Percentiles rank a stretch among this genome's conserved stretches.
Conservation (phyloP, 2,797 vertebrate genomes). For the Chiloscyllium punctatum region DNA sequence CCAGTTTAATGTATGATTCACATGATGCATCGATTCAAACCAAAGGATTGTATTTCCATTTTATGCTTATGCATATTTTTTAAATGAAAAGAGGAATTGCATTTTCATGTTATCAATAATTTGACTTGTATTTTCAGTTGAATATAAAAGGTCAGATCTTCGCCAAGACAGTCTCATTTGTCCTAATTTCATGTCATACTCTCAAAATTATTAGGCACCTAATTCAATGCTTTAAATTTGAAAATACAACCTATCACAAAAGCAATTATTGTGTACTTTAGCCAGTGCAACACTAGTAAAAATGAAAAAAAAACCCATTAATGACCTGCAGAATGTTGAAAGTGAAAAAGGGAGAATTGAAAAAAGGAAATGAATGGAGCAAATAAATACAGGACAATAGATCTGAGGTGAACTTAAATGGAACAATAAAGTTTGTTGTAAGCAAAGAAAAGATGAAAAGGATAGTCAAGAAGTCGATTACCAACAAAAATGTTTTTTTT, state of each 20-base stretch:
- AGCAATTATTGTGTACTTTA: not conserved
- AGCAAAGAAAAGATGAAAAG: not conserved
- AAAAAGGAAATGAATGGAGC: not conserved
- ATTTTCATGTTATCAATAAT: not conserved
- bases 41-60: not conserved
- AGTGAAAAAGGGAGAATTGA: not conserved
- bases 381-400: not conserved
- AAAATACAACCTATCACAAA: conserved; percentile 1
- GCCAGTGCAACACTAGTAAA: not conserved
- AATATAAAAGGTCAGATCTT: not conserved
- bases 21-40: not conserved
- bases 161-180: not conserved
- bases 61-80: not conserved
- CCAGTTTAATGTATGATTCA: not conserved
- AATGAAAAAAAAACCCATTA: not conserved
- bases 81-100: not conserved
- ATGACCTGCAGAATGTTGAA: not conserved
- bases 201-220: not conserved
- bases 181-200: not conserved
- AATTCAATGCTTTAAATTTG: conserved; percentile 3
- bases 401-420: not conserved
- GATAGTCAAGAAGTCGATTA: not conserved
- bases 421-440: not conserved
- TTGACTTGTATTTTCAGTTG: not conserved
- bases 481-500: not conserved